phyloP scores from a whole-genome alignment of 2,888 invertebrate species.

The Unio pictorum region DNA sequence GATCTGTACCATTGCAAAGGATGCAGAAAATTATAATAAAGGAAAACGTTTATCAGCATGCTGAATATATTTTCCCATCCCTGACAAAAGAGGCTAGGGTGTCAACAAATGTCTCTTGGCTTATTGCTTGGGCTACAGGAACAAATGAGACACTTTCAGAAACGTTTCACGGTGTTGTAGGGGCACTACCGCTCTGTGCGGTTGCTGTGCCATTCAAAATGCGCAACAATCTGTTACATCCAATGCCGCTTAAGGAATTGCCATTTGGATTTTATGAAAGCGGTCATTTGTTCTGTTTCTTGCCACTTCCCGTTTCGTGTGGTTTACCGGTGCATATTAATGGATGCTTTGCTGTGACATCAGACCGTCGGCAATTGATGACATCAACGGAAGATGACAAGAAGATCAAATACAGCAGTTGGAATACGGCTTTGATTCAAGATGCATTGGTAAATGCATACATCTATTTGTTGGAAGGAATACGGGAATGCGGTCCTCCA shows the following conservation, averaged over 20 bases:
- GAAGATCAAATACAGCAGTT: constrained; percentile 6
- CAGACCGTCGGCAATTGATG: constrained; percentile 51
- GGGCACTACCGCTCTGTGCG: constrained; percentile 29
- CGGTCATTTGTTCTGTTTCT: constrained; percentile 46
- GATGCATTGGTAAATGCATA: constrained; percentile 21
- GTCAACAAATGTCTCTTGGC: constrained; percentile 12
- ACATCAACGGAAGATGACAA: constrained; percentile 57
- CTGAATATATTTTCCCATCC: too few relatives aligned
- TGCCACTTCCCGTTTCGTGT: constrained; percentile 59
- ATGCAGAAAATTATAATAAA: too few relatives aligned
- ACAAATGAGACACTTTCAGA: constrained; percentile 1
- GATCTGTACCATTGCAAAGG: too few relatives aligned
- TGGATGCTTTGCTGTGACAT: constrained; percentile 36
- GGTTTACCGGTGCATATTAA: constrained; percentile 57
- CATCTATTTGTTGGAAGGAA: constrained; percentile 15
- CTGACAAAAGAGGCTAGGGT: too few relatives aligned
- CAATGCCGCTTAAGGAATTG: constrained; percentile 1
- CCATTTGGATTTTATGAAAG: constrained; percentile 32
- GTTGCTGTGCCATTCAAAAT: constrained; percentile 15
- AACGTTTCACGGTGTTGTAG: constrained; percentile 11
- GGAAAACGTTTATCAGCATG: too few relatives aligned
- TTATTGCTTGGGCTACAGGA: constrained; percentile 33
- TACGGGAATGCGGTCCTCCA: not conserved
- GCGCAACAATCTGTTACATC: not conserved
- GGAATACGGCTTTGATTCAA: constrained; percentile 23